These are phyloP conservation scores for Rhinoptilus africanus DNA, from an alignment of 2,113 vertebrate species.

Conservation along the genomic window DNA sequence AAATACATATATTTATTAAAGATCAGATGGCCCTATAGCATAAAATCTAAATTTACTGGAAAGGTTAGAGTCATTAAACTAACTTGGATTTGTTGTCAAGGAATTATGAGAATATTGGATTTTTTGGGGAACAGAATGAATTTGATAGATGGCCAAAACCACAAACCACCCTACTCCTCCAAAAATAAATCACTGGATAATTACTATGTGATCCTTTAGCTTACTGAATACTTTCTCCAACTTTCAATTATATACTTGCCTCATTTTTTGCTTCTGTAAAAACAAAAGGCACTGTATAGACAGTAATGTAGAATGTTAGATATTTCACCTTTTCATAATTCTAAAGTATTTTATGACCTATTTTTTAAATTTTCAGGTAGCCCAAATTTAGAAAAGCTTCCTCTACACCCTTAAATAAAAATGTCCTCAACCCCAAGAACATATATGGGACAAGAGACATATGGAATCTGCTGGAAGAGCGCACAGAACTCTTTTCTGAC, in stretches of 20 bases:
- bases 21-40: background rate
- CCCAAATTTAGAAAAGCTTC: background rate
- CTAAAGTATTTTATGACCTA: background rate
- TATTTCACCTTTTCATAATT: background rate
- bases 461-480: background rate
- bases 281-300: background rate
- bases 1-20: background rate
- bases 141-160: background rate
- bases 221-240: background rate
- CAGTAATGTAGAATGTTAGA: background rate
- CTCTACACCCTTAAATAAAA: background rate
- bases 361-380: background rate
- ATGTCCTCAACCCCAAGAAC: background rate
- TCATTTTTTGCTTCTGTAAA: background rate
- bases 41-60: background rate
- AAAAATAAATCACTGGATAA: background rate
- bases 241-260: accelerated
- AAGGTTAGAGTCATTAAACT: background rate
- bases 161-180: background rate
- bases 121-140: background rate
- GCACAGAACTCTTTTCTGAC: background rate
- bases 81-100: background rate
- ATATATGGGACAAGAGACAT: background rate
- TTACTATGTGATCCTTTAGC: background rate
- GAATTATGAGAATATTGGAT: background rate